Percentiles rank a stretch among this genome's conserved stretches.
Conservation (phyloP, 2,888 invertebrate species). For the Acanthopleura granulata region DNA sequence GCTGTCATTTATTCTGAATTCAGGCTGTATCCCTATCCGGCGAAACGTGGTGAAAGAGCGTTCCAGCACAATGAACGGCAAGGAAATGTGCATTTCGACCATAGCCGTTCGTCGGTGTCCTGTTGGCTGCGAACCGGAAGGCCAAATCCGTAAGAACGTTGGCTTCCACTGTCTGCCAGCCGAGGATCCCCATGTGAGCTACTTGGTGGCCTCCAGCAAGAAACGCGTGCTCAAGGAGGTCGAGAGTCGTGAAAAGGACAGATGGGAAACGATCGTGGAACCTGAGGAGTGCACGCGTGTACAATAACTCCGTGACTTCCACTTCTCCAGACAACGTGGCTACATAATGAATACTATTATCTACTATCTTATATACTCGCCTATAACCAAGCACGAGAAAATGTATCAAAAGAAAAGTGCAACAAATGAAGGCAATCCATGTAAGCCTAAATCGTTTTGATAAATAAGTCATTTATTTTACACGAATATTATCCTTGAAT, state of each 20-base stretch:
- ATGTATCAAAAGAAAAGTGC: too few species aligned
- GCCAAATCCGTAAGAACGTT: neutral
- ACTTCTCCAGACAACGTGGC: too few species aligned
- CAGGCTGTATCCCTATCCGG: neutral
- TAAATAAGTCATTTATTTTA: too few species aligned
- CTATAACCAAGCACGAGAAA: too few species aligned
- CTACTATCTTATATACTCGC: too few species aligned
- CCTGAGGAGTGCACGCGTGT: neutral
- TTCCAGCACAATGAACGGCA: neutral
- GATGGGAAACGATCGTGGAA: neutral
- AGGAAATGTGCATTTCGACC: neutral
- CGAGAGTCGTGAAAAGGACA: neutral
- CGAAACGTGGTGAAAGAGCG: neutral
- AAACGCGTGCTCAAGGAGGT: neutral
- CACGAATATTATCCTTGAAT: too few species aligned
- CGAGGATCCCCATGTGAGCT: neutral
- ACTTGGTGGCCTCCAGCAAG: neutral
- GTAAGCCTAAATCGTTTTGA: too few species aligned
- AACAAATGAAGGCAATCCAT: too few species aligned
- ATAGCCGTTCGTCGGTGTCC: neutral
- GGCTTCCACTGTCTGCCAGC: constrained; percentile 18
- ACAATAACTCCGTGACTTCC: neutral
- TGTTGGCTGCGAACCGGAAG: neutral
- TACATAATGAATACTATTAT: too few species aligned
- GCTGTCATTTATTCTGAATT: neutral